Conservation (phyloP, 2,797 vertebrate species). For the Gymnoscopelus microlampas region DNA sequence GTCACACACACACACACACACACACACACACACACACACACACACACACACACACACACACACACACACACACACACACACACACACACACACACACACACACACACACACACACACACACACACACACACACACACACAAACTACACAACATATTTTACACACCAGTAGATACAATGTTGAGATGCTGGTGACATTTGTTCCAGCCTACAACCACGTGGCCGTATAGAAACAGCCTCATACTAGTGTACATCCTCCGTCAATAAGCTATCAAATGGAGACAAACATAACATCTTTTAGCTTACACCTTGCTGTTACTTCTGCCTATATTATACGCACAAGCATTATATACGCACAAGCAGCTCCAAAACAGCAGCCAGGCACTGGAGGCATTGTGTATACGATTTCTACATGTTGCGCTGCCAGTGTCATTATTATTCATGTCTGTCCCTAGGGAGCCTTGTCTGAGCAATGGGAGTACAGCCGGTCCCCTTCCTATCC, state of each 20-base stretch:
- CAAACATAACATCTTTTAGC: neutral
- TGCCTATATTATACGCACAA: too few relatives aligned
- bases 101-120: slow-evolving; percentile 1
- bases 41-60: slow-evolving; percentile 20
- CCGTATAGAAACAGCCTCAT: slow-evolving; percentile 10
- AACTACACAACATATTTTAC: neutral
- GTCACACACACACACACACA: neutral
- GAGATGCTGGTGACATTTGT: slow-evolving; percentile 18
- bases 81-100: slow-evolving; percentile 2
- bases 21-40: slow-evolving; percentile 1
- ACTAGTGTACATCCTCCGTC: neutral
- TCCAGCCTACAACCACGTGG: slow-evolving; percentile 13
- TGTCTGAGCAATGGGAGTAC: slow-evolving; percentile 68
- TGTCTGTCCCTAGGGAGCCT: slow-evolving; percentile 60
- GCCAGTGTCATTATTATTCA: slow-evolving; percentile 70
- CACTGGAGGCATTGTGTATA: slow-evolving; percentile 52
- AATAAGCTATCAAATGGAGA: slow-evolving; percentile 14
- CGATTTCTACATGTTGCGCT: slow-evolving; percentile 65
- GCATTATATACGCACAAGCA: neutral
- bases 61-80: slow-evolving; percentile 46
- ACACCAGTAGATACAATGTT: slow-evolving; percentile 17
- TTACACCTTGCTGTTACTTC: too few relatives aligned
- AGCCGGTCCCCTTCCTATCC: slow-evolving; percentile 45
- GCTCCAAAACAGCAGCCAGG: slow-evolving; percentile 41
- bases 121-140: slow-evolving; percentile 10